A percentile compares a stretch with the other conserved stretches of the same genome.
Conservation (phyloP, 2,113 vertebrate species). For the Forbesichthys agassizii region DNA sequence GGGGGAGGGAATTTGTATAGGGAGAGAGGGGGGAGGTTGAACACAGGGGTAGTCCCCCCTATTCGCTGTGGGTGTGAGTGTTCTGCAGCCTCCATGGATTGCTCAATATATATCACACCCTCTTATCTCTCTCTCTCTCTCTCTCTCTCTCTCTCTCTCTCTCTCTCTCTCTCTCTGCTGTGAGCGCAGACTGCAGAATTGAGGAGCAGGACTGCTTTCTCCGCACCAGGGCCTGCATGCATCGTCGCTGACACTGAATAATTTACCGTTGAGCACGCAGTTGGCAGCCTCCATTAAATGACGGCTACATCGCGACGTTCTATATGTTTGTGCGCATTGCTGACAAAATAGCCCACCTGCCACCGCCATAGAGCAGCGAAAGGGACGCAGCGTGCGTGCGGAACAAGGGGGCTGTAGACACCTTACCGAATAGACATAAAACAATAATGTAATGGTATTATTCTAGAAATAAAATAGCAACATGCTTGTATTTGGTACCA, state of each 20-base stretch:
- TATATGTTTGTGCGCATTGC: constrained; percentile 2
- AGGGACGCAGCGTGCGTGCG: no score
- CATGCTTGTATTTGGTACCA: no score
- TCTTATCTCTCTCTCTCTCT: constrained; percentile 16
- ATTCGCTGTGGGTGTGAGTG: constrained; percentile 53
- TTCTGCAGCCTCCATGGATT: constrained; percentile 62
- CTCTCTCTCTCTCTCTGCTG: constrained; percentile 49
- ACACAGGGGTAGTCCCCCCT: constrained; percentile 42
- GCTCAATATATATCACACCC: constrained; percentile 6
- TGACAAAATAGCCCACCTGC: no score
- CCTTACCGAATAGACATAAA: no score
- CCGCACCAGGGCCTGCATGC: constrained; percentile 53
- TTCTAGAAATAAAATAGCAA: no score
- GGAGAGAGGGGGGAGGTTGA: constrained; percentile 10
- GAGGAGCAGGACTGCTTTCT: constrained; percentile 50
- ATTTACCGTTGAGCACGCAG: constrained; percentile 61
- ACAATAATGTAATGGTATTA: no score
- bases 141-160: constrained; percentile 20
- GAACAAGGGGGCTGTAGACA: no score
- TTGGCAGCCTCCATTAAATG: constrained; percentile 11
- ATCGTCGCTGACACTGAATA: constrained; percentile 67
- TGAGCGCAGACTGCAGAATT: constrained; percentile 61
- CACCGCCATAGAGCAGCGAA: no score
- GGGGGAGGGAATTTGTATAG: constrained; percentile 6
- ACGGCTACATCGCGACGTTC: no score